Evolutionary conservation across 2,888 invertebrate genomes (phyloP), one percentile per base, ranked within the genome.

Genomic region (Zeuzera pyrina): DNA sequence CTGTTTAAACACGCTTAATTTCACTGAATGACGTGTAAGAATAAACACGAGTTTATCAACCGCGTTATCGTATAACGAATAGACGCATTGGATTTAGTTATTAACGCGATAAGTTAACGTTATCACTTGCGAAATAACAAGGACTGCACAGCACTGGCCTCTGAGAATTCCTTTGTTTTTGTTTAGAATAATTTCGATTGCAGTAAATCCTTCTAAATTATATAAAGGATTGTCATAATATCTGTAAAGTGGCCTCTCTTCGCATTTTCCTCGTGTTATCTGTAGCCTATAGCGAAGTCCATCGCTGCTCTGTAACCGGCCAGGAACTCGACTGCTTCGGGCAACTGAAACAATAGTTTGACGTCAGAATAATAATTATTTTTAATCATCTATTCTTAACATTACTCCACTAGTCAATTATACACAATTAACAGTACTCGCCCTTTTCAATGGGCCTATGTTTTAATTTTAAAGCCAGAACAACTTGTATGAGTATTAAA

Each of bases 261-360:
- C 7, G 15, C 23, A 29, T 4, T 14, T 29, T 36, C 27, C 22
- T 33, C 3, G 6, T 29, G 33, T 11, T 31, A 19, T 15, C 31
- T 29, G 2, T 14, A 15, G 15, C 21, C 24, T 19, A 19, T 16
- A 14, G 27, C 39, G 58, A 66, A 77, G 64, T 79, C 77, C 47
- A 78, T 58, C 37, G 76, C 81, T 45, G 77, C 73, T 41, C 79
- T 77, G 65, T 77, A 77, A 45, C 78, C 74, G 50, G 62, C 56
- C 41, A 76, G 74, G 59, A 66, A 69, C 62, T 68, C 65, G 48
- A 66, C 67, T 59, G 72, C 70, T 53, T 62, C 68, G 41, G 68
- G 66, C 58, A 72, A 64, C 81, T 81, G 76, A 36, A 81, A 81
- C 81, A 79, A 79, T 61, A 39, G 49, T 12, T 30, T 56, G 41